Evolutionary conservation across 2,797 vertebrate genomes (phyloP), one percentile per base, ranked within the genome.

Genomic region (Periophthalmus magnuspinnatus): DNA sequence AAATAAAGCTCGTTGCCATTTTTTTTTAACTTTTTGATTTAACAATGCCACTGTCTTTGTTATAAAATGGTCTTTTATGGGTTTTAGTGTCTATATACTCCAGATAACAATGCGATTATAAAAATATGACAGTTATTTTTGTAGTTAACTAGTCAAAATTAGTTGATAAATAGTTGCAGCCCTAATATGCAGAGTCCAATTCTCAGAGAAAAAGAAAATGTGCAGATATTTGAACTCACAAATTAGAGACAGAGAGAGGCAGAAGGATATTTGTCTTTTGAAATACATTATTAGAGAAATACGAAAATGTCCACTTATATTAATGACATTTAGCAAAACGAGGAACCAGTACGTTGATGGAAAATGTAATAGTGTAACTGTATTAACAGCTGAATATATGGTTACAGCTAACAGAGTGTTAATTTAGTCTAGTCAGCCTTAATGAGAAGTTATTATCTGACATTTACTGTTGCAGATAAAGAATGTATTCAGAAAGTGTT

Each of bases 391-490:
- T 52, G 19, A 52, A 52, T 52, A n/a, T n/a, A 52, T 52, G n/a
- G n/a, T 52, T 52, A 52, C 48, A 52, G 19, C 48, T 52, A 52
- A 52, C 2, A 52, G 19, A n/a, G 48, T 19, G 17, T 19, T 19
- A 52, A 17, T 52, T 52, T 52, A 52, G 16, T n/a, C 48, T 50
- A n/a, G 16, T 55, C n/a, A 22, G 52, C 4, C 22, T 24, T 55
- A 55, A 56, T 24, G 54, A 57, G 55, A 57, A 57, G 55, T 28
- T 28, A 7, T 32, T 16, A 57, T 57, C 24, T 16, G 11, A 22
- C 52, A 55, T 55, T 24, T 4, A 32, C 5, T 28, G 14, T 5
- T 60, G 17, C 68, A 21, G 41, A 73, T 48, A 67, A 45, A 71
- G 13, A 36, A 63, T 56, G 32, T 11, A 60, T 14, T 62, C 14